Percentiles rank a stretch among this genome's conserved stretches.
These are phyloP conservation scores for Dromococcyx pavoninus DNA, from an alignment of 2,797 vertebrate genomes.

Conservation along the genomic window DNA sequence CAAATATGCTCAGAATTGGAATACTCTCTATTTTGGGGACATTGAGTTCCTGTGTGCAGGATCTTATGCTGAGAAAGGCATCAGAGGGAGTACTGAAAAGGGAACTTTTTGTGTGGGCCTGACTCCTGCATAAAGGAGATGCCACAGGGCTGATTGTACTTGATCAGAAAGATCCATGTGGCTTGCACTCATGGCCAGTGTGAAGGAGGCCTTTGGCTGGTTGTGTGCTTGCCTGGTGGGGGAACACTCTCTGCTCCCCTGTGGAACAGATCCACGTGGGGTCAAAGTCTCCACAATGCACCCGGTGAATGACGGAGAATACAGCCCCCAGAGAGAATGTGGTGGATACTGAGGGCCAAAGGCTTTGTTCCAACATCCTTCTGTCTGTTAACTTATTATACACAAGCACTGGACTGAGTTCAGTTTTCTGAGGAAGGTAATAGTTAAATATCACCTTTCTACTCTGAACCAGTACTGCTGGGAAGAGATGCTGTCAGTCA, in stretches of 20 bases:
- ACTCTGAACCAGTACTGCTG: background rate
- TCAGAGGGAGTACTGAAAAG: background rate
- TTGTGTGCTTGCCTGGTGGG: fast-evolving
- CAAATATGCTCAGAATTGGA: background rate
- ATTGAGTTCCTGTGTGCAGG: fast-evolving
- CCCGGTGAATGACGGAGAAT: background rate
- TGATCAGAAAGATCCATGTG: background rate
- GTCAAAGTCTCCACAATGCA: background rate
- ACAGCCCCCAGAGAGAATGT: background rate
- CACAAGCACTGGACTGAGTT: background rate
- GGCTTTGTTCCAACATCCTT: background rate
- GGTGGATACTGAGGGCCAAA: background rate
- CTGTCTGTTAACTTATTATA: background rate
- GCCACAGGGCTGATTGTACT: background rate
- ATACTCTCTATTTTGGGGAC: background rate
- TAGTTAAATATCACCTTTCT: background rate
- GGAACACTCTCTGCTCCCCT: background rate
- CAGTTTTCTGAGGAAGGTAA: background rate
- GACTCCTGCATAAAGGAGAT: background rate
- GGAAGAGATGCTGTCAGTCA: background rate
- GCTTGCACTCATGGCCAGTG: no score
- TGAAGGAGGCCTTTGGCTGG: background rate
- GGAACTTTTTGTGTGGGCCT: background rate
- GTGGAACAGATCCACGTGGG: background rate
- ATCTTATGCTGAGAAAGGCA: background rate